Conservation (phyloP, 2,797 vertebrate genomes). For the Acanthurus tractus region DNA sequence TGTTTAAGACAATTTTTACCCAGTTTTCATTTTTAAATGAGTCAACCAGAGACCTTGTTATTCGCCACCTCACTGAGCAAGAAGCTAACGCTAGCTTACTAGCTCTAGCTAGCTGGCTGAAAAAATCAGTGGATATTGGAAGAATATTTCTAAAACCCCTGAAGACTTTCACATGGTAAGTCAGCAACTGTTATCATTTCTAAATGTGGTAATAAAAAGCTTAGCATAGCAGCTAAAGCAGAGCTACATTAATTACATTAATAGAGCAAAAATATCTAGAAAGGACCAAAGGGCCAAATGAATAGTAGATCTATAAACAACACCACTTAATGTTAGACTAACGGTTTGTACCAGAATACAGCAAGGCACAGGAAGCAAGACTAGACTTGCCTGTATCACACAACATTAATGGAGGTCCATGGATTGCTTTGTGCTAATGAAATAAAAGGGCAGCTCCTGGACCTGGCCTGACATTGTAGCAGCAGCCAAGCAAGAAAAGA, state of each 20-base stretch:
- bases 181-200: neutral
- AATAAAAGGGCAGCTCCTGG: neutral
- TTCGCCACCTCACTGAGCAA: too few species aligned
- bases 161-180: neutral
- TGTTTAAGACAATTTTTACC: neutral
- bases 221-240: too few species aligned
- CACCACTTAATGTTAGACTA: neutral
- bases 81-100: neutral
- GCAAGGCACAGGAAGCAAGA: neutral
- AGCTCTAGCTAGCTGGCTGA: conserved; percentile 6
- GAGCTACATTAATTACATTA: neutral
- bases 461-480: conserved; percentile 1
- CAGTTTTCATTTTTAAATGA: neutral
- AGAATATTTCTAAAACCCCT: neutral
- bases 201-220: too few species aligned
- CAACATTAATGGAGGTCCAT: neutral
- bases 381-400: conserved; percentile 7
- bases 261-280: neutral
- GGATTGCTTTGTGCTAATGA: conserved; percentile 27
- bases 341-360: too few species aligned
- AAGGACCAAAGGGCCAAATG: conserved; percentile 1
- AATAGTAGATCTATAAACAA: neutral
- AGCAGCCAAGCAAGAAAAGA: conserved; percentile 27
- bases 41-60: too few species aligned
- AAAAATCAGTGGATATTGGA: neutral